phyloP scores from a whole-genome alignment of 2,888 invertebrate species.

The Netelia inedita region DNA sequence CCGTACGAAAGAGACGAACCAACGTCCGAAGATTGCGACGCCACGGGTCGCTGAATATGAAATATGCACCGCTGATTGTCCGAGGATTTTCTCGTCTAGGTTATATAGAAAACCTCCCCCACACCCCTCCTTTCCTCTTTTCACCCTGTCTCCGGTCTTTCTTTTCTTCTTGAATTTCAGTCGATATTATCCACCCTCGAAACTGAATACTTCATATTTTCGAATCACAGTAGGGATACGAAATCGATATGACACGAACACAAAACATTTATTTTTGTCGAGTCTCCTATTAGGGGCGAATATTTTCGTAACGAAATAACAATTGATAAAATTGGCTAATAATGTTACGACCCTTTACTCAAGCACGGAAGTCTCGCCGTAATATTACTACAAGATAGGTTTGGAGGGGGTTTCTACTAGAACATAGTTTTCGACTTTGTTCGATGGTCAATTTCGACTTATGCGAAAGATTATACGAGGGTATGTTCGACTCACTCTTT shows the following conservation, averaged over 20 bases:
- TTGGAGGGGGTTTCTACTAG: too few species aligned
- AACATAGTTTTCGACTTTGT: too few species aligned
- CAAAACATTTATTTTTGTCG: neutral
- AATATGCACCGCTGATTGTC: constrained; percentile 79
- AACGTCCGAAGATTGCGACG: constrained; percentile 76
- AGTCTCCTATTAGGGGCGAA: too few species aligned
- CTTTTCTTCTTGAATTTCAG: constrained; percentile 12
- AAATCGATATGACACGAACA: neutral
- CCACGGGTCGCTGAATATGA: constrained; percentile 79
- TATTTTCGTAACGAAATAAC: too few species aligned
- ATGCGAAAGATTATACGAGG: too few species aligned
- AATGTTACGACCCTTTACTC: too few species aligned
- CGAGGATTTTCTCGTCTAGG: constrained; percentile 68
- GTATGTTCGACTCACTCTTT: too few species aligned
- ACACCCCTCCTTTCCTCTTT: constrained; percentile 34
- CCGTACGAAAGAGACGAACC: constrained; percentile 4
- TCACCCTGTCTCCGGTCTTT: constrained; percentile 43
- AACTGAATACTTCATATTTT: constrained; percentile 19
- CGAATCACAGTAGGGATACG: neutral
- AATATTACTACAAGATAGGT: too few species aligned
- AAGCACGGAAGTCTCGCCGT: too few species aligned
- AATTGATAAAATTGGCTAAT: too few species aligned
- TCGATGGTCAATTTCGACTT: too few species aligned
- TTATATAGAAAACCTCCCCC: constrained; percentile 14
- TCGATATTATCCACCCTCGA: constrained; percentile 31